These are phyloP conservation scores for Euphydryas editha DNA, from an alignment of 2,888 invertebrate species.

Conservation along the genomic window DNA sequence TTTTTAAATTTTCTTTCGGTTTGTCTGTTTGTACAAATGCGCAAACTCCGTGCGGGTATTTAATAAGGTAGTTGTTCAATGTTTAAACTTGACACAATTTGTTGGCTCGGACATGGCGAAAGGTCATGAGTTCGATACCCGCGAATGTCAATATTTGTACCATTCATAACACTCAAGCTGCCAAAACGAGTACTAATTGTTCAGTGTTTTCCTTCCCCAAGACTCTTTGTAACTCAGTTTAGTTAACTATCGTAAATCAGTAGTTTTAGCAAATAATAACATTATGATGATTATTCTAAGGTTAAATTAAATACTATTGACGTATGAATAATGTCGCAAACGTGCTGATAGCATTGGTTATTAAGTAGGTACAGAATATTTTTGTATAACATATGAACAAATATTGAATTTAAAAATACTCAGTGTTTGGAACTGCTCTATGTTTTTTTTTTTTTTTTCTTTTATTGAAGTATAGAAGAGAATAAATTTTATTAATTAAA, in stretches of 20 bases:
- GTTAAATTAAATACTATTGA: not conserved
- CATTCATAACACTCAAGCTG: too few relatives aligned
- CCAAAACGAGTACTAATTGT: too few relatives aligned
- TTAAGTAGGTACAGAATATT: not conserved
- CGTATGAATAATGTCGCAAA: slow-evolving; percentile 1
- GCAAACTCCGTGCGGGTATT: too few relatives aligned
- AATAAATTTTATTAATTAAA: too few relatives aligned
- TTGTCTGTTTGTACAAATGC: too few relatives aligned
- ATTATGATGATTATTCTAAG: not conserved
- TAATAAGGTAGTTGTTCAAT: not conserved
- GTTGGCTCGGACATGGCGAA: not conserved
- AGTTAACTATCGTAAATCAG: not conserved
- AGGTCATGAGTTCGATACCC: slow-evolving; percentile 3
- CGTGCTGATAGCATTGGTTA: not conserved
- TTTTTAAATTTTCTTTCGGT: too few relatives aligned
- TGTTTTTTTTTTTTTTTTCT: too few relatives aligned
- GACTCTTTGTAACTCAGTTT: not conserved
- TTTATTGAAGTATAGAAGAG: too few relatives aligned
- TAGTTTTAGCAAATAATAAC: not conserved
- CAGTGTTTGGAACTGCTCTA: too few relatives aligned
- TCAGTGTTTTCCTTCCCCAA: too few relatives aligned
- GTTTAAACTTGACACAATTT: slow-evolving; percentile 10
- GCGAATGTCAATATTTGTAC: not conserved
- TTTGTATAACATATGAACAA: too few relatives aligned
- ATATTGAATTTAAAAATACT: too few relatives aligned